Percentiles rank a stretch among this genome's conserved stretches.
These are phyloP conservation scores for Gymnosoma rotundatum DNA, from an alignment of 2,888 invertebrate genomes.

Conservation along the genomic window DNA sequence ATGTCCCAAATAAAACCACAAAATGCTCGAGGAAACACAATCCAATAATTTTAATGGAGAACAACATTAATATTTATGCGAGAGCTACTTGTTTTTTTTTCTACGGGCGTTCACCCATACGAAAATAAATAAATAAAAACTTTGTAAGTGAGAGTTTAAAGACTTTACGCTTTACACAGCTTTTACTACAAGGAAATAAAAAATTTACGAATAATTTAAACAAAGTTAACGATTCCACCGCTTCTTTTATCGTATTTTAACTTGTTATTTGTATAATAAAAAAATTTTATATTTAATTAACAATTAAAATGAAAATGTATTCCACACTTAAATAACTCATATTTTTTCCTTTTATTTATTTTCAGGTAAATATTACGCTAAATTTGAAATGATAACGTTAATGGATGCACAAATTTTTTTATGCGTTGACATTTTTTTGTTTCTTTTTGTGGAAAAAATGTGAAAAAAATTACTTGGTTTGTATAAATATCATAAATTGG, in stretches of 20 bases:
- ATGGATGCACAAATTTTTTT: constrained; percentile 45
- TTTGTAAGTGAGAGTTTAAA: constrained; percentile 2
- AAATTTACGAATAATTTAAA: no score
- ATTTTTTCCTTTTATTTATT: constrained; percentile 46
- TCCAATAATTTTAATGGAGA: constrained; percentile 61
- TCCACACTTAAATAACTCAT: constrained; percentile 34
- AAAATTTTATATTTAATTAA: constrained; percentile 43
- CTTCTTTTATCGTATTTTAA: neutral
- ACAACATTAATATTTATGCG: constrained; percentile 37
- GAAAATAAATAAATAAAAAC: constrained; percentile 33
- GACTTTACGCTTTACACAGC: no score
- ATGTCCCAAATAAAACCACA: constrained; percentile 19
- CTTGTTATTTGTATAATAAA: neutral
- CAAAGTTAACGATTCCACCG: neutral
- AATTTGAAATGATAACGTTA: constrained; percentile 22
- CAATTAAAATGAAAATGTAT: constrained; percentile 53
- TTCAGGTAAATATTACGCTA: constrained; percentile 55
- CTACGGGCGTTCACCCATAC: constrained; percentile 1
- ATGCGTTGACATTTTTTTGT: constrained; percentile 50
- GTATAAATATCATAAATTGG: neutral
- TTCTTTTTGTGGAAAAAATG: constrained; percentile 18
- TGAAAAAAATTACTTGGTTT: constrained; percentile 34
- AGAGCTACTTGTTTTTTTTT: constrained; percentile 21
- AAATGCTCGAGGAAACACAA: constrained; percentile 26
- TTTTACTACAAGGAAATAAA: no score